Evolutionary conservation across 2,113 vertebrate genomes (phyloP).

Genomic region (Picathartes gymnocephalus): DNA sequence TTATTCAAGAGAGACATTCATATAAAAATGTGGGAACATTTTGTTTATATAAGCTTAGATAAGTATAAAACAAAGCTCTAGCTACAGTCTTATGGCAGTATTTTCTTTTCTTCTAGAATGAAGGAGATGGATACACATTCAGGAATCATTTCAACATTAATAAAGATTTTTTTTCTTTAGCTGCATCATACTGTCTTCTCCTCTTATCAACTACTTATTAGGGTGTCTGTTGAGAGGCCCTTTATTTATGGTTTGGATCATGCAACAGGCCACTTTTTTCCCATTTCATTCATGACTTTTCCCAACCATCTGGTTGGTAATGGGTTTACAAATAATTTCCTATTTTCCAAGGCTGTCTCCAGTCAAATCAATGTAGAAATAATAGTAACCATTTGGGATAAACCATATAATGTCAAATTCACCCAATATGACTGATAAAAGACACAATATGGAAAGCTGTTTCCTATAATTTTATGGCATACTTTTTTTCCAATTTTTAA

Average conservation of each 20-base stretch:
- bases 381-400: slow-evolving; percentile 12
- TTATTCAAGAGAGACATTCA: background rate
- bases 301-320: background rate
- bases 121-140: background rate
- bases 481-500: background rate
- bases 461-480: background rate
- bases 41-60: slow-evolving; percentile 3
- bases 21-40: background rate
- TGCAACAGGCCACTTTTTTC: background rate
- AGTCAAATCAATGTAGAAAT: slow-evolving; percentile 4
- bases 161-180: background rate
- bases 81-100: background rate
- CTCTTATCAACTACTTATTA: background rate
- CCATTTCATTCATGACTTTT: background rate
- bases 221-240: background rate
- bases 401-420: background rate
- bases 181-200: background rate
- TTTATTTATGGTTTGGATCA: slow-evolving; percentile 22
- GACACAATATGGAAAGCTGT: background rate
- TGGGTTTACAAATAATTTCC: slow-evolving; percentile 6
- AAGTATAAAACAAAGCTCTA: slow-evolving; percentile 7
- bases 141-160: background rate
- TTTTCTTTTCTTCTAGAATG: slow-evolving; percentile 3
- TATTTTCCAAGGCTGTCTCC: background rate
- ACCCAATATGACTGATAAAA: background rate